Conservation (phyloP, 2,113 vertebrate species). For the Grammomys dolichurus region DNA sequence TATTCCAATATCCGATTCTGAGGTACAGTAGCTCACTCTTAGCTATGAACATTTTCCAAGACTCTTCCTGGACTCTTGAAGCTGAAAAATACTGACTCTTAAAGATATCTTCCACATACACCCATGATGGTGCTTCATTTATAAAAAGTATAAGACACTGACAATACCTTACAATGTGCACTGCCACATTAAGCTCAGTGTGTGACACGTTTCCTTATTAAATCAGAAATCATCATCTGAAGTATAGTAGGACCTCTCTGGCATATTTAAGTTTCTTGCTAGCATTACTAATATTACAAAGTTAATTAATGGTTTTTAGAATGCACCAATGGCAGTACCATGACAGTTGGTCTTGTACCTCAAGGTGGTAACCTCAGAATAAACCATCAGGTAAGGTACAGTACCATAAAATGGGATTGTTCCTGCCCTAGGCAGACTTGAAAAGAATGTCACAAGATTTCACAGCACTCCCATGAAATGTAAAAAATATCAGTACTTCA, state of each 20-base stretch:
- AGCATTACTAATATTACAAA: background rate
- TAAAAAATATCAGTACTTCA: background rate
- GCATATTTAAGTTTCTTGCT: background rate
- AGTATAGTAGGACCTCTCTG: background rate
- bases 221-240: background rate
- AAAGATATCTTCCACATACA: background rate
- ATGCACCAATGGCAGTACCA: background rate
- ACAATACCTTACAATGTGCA: background rate
- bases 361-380: fast-evolving
- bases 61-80: background rate
- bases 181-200: background rate
- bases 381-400: background rate
- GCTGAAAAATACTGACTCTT: background rate
- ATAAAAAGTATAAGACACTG: background rate
- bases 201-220: background rate
- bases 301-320: background rate
- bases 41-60: background rate
- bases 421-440: background rate
- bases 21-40: background rate
- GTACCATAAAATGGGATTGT: background rate
- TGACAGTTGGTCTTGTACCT: background rate
- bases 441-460: background rate
- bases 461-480: background rate
- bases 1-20: background rate
- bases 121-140: background rate